Base-by-base conservation (phyloP, 2,888 invertebrate species). In the Plebejus melissa region DNA sequence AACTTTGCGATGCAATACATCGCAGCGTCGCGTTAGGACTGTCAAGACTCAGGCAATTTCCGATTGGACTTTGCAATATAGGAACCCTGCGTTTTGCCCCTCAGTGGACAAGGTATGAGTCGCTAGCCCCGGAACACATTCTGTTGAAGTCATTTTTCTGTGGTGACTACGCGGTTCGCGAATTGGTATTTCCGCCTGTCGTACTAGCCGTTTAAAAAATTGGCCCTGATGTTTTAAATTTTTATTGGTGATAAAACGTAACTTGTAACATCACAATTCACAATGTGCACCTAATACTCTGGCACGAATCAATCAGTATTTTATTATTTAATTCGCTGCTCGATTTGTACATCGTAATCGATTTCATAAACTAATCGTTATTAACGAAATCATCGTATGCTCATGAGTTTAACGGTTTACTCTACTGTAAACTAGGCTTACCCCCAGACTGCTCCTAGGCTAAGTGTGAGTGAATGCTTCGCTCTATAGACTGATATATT, bases 401-500 rank as follows among this genome's bases (percentile, higher is more conserved):
- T 72, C 72, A 72, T 70, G 38, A 54, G 72, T 72, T 50, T 72
- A 72, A 72, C 72, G 6, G 72, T 72, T 72, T 72, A 72, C 72
- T 78, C 78, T 79, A 78, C 32, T 54, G 72, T 72, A 72, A 72
- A 72, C 72, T 72, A 72, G 72, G 72, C 72, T 50, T 72, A 72
- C 84, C 84, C 86, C 86, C 87, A 86, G 90, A 89, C 90, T 90
- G 90, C 86, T 86, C 85, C 85, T 89, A 90, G 90, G 88, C 87
- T 91, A 90, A 89, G 89, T 87, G 89, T 87, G 90, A 89, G 84
- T 88, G 89, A 88, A 88, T 86, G 87, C 85, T 85, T 85, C 85
- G 88, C 87, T 90, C 87, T 87, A 90, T 89, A 91, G 91, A 92
- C 91, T 91, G 91, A 91, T 90, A 86, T 89, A 89, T 88, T 88